phyloP scores from a whole-genome alignment of 1,140 invertebrate genomes.

The Musca domestica region DNA sequence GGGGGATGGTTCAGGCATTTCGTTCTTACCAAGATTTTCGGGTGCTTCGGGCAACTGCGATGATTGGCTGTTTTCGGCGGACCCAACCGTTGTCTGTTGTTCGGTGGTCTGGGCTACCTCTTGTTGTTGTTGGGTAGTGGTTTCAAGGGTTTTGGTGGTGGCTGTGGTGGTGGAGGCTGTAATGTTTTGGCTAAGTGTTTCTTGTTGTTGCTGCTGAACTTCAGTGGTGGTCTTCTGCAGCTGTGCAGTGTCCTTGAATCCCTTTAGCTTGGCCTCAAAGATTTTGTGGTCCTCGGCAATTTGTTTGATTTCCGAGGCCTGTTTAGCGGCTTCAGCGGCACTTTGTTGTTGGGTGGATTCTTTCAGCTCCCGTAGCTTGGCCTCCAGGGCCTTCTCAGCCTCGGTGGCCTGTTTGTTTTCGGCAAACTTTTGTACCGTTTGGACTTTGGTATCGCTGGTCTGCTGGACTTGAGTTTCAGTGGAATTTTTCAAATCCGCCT shows the following conservation, averaged over 20 bases:
- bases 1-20: background rate
- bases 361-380: no score
- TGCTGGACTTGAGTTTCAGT: background rate
- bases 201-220: background rate
- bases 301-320: no score
- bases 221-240: background rate
- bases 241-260: background rate
- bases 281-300: background rate
- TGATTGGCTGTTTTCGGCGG: background rate
- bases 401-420: background rate
- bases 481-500: no score
- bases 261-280: background rate
- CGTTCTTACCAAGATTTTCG: slow-evolving; percentile 16
- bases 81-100: background rate
- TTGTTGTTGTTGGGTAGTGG: background rate
- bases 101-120: background rate
- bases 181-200: background rate
- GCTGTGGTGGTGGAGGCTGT: background rate
- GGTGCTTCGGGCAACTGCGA: background rate
- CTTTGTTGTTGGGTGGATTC: no score
- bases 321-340: no score
- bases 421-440: background rate
- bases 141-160: background rate
- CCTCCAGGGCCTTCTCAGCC: background rate
- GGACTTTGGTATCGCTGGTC: background rate